Percentiles rank a stretch among this genome's conserved stretches.
Evolutionary conservation across 23 tunicate genomes (phyloP).

Genomic region (Ascidia mentula): DNA sequence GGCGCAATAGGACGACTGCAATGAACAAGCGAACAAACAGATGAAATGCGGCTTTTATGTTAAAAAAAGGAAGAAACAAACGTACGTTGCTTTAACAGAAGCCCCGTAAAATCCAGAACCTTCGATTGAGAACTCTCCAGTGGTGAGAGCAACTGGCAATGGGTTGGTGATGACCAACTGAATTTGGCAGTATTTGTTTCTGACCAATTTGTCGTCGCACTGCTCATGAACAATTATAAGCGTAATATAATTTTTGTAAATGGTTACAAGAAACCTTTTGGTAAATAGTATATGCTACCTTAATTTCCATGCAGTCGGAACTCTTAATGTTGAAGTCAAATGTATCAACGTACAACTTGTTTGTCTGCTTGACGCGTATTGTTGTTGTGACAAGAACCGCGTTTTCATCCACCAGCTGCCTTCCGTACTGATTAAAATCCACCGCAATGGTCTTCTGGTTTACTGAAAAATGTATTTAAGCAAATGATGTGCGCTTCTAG

Average conservation of each 20-base stretch:
- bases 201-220: conserved; percentile 4
- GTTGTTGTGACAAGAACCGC: conserved; percentile 35
- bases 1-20: conserved; percentile 45
- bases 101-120: conserved; percentile 27
- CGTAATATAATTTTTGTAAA: too few relatives aligned
- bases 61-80: not conserved
- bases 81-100: not conserved
- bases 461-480: conserved; percentile 24
- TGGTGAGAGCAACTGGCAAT: conserved; percentile 44
- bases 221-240: not conserved
- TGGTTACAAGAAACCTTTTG: not conserved
- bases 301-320: conserved; percentile 47
- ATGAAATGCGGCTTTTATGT: not conserved
- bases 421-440: conserved; percentile 33
- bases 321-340: conserved; percentile 33
- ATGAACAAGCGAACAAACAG: not conserved
- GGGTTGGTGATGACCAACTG: conserved; percentile 37
- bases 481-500: too few relatives aligned
- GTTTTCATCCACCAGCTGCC: conserved; percentile 52
- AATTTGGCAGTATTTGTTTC: not conserved
- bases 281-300: not conserved
- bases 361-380: conserved; percentile 29
- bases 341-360: conserved; percentile 34
- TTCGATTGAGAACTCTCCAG: conserved; percentile 45
- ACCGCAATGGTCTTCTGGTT: conserved; percentile 14